phyloP scores from a whole-genome alignment of 2,888 invertebrate genomes.

The Proisotoma minuta region DNA sequence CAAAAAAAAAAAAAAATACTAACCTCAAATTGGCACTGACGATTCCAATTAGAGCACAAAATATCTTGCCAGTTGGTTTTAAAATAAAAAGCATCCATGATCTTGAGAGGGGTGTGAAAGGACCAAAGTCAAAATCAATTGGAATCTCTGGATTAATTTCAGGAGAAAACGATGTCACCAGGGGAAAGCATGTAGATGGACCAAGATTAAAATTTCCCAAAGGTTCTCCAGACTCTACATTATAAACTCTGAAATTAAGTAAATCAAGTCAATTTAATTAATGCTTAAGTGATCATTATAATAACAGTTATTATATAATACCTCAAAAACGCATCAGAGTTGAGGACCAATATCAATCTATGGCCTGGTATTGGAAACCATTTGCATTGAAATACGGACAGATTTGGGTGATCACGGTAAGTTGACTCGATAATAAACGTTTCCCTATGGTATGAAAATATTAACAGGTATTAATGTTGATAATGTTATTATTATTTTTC shows the following conservation, averaged over 20 bases:
- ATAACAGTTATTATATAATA: not conserved
- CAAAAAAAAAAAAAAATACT: not conserved
- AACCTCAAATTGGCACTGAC: slow-evolving; percentile 10
- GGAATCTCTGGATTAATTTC: slow-evolving; percentile 31
- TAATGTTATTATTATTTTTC: too few species aligned
- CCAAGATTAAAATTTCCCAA: slow-evolving; percentile 16
- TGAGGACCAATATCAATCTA: slow-evolving; percentile 17
- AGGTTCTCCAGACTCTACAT: slow-evolving; percentile 22
- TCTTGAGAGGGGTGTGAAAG: slow-evolving; percentile 30
- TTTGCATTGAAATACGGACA: slow-evolving; percentile 33
- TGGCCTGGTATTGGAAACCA: slow-evolving; percentile 23
- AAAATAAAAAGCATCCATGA: slow-evolving; percentile 32
- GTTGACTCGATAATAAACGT: slow-evolving; percentile 19
- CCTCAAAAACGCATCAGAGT: slow-evolving; percentile 24
- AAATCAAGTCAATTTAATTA: not conserved
- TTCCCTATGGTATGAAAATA: not conserved
- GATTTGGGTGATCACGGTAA: slow-evolving; percentile 33
- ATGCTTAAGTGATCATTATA: not conserved
- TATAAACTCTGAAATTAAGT: slow-evolving; percentile 22
- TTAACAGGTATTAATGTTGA: too few species aligned
- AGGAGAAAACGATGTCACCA: slow-evolving; percentile 20
- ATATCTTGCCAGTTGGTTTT: slow-evolving; percentile 29
- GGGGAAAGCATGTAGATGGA: slow-evolving; percentile 13
- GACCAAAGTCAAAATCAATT: slow-evolving; percentile 38
- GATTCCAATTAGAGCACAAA: slow-evolving; percentile 30